Percentiles rank a stretch among this genome's conserved stretches.
These are phyloP conservation scores for Pomatorhinus ruficollis DNA, from an alignment of 2,113 vertebrate species.

Conservation along the genomic window DNA sequence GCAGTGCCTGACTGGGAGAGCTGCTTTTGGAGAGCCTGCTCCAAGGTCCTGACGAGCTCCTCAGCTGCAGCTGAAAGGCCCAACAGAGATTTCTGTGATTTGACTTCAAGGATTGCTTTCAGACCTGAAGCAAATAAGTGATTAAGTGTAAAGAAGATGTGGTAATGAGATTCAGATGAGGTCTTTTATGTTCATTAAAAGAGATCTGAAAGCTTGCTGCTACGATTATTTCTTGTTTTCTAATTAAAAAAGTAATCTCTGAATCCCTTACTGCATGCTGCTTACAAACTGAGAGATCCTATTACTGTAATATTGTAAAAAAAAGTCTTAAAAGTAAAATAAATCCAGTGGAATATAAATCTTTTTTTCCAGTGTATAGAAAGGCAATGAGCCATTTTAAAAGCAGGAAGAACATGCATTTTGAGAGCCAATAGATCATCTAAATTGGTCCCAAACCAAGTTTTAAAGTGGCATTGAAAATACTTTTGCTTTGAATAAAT, in stretches of 20 bases:
- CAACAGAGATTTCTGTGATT: not conserved
- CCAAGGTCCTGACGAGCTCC: not conserved
- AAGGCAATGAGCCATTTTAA: slow-evolving; percentile 70
- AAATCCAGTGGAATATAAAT: not conserved
- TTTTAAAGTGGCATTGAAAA: slow-evolving; percentile 53
- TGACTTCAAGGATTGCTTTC: not conserved
- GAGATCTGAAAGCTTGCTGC: not conserved
- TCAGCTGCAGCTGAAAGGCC: not conserved
- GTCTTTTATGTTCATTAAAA: not conserved
- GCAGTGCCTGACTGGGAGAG: not conserved
- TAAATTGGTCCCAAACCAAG: slow-evolving; percentile 62
- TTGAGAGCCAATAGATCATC: slow-evolving; percentile 62
- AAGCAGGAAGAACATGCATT: slow-evolving; percentile 65
- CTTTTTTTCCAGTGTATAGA: not conserved
- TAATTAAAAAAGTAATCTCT: not conserved
- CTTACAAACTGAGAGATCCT: not conserved
- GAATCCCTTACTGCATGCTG: not conserved
- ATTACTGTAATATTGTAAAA: not conserved
- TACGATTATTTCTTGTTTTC: slow-evolving; percentile 1
- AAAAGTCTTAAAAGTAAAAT: slow-evolving; percentile 19
- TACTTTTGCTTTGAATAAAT: slow-evolving; percentile 52
- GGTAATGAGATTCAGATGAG: slow-evolving; percentile 34
- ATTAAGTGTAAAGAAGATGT: not conserved
- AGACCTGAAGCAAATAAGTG: not conserved
- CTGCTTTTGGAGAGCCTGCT: accelerated